These are phyloP conservation scores for Apantesis nais DNA, from an alignment of 2,888 invertebrate species.

Conservation along the genomic window DNA sequence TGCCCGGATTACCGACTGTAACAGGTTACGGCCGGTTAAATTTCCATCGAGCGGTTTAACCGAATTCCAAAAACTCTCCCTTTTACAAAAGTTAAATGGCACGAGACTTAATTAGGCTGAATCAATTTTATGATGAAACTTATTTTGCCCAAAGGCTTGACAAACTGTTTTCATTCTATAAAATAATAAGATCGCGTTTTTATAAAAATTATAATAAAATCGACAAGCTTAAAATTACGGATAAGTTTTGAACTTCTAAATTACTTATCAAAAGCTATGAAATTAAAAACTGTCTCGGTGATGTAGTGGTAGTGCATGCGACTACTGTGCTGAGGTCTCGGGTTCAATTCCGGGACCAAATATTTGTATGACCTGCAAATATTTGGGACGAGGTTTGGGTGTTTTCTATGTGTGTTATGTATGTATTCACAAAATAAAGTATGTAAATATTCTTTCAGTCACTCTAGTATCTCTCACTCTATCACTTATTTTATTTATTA, in stretches of 20 bases:
- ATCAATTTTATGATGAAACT: slow-evolving; percentile 37
- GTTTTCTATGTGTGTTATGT: too few relatives aligned
- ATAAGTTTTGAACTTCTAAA: background rate
- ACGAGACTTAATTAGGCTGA: slow-evolving; percentile 48
- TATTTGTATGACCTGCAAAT: too few relatives aligned
- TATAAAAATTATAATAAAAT: background rate
- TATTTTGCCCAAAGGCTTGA: slow-evolving; percentile 7
- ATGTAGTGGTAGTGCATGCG: too few relatives aligned
- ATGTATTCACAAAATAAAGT: too few relatives aligned
- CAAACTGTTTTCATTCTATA: slow-evolving; percentile 15
- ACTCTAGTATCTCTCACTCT: too few relatives aligned
- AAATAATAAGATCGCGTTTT: background rate
- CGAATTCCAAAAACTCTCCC: slow-evolving; percentile 54
- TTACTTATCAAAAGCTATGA: background rate
- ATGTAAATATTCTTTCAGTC: too few relatives aligned
- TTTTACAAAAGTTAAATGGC: slow-evolving; percentile 46
- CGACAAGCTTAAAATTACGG: background rate
- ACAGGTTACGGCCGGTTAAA: slow-evolving; percentile 46
- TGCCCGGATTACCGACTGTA: slow-evolving; percentile 55
- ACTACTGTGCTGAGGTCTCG: too few relatives aligned
- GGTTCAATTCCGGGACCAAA: too few relatives aligned
- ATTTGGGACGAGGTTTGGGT: too few relatives aligned
- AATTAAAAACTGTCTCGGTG: too few relatives aligned
- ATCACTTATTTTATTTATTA: too few relatives aligned
- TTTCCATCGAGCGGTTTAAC: slow-evolving; percentile 47